A percentile compares a stretch with the other conserved stretches of the same genome.
phyloP scores from a whole-genome alignment of 2,797 vertebrate genomes.

The Spheniscus humboldti region DNA sequence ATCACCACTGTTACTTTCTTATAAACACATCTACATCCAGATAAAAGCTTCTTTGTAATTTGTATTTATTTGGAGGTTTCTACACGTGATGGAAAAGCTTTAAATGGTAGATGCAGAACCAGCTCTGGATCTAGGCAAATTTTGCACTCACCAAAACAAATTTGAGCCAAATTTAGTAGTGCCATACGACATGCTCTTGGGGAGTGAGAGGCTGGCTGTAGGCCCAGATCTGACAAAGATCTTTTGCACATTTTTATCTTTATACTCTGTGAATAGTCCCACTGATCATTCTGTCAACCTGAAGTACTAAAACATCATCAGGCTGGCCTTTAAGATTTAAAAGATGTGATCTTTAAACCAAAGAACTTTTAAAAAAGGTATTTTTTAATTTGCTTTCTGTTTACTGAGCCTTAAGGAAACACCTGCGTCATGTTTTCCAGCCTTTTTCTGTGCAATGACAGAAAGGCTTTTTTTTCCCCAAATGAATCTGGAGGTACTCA shows the following conservation, averaged over 20 bases:
- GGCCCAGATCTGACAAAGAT: constrained; percentile 48
- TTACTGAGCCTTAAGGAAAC: constrained; percentile 8
- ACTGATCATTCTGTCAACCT: constrained; percentile 11
- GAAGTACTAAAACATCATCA: constrained; percentile 21
- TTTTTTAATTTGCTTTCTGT: not conserved
- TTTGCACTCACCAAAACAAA: constrained; percentile 28
- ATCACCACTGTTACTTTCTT: not conserved
- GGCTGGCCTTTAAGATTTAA: not conserved
- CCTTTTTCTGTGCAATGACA: not conserved
- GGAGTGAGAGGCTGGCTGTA: constrained; percentile 20
- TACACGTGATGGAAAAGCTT: not conserved
- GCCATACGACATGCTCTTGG: constrained; percentile 18
- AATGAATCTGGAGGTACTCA: not conserved
- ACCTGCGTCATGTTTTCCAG: not conserved
- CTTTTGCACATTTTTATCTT: constrained; percentile 53
- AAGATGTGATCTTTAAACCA: not conserved
- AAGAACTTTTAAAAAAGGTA: not conserved
- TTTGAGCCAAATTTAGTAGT: constrained; percentile 32
- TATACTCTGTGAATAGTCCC: constrained; percentile 28
- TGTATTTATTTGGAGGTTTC: constrained; percentile 6
- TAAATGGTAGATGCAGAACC: not conserved
- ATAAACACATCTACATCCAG: not conserved
- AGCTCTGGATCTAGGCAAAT: constrained; percentile 5
- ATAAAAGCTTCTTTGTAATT: constrained; percentile 3
- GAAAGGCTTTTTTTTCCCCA: not conserved